Base-by-base conservation (phyloP, 2,113 vertebrate species). In the Odontophorus gujanensis region DNA sequence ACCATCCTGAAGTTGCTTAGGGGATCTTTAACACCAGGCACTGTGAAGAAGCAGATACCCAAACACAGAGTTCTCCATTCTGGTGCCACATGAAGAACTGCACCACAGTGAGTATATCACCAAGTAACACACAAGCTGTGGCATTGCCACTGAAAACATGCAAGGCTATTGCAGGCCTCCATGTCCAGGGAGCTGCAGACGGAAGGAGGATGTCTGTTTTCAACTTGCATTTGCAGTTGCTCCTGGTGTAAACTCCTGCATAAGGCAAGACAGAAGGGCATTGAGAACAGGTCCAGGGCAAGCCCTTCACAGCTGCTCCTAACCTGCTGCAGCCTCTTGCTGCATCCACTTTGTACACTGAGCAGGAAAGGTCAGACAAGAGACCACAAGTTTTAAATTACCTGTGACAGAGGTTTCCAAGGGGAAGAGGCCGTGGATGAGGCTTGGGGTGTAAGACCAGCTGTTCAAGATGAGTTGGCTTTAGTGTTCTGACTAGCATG, bases 161-260 rank as follows among this genome's bases (percentile, higher is more conserved):
- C 40, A 48, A 21, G n/a, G 22, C 15, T n/a, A 13, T 62, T 59
- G n/a, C 13, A 0, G 0, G 51, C 8, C 18, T 57, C 61, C 0
- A 0, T 25, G 6, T 57, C 25, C 0, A 0, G 28, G 61, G 34
- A 79, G 30, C 30, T 0, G 1, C 16, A 47, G 66, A 5, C 7
- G 17, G 9, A 55, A 71, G 30, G 42, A 79, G 5, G 20, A n/a
- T 2, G 6, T 36, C 61, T 74, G 38, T 36, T 74, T 74, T 53
- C 76, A 43, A 18, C 38, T 43, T 65, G 19, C 2, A 0, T 53
- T 59, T 13, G 2, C 48, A 18, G 21, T 8, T 48, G 9, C 47
- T 8, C 25, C 25, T 19, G 5, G 19, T 26, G 43, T 17, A 63
- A 77, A 30, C 7, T 7, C 16, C 38, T 69, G 48, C 21, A 47